These are phyloP conservation scores for Acanthosepion esculentum DNA, from an alignment of 2,888 invertebrate species.

Conservation along the genomic window DNA sequence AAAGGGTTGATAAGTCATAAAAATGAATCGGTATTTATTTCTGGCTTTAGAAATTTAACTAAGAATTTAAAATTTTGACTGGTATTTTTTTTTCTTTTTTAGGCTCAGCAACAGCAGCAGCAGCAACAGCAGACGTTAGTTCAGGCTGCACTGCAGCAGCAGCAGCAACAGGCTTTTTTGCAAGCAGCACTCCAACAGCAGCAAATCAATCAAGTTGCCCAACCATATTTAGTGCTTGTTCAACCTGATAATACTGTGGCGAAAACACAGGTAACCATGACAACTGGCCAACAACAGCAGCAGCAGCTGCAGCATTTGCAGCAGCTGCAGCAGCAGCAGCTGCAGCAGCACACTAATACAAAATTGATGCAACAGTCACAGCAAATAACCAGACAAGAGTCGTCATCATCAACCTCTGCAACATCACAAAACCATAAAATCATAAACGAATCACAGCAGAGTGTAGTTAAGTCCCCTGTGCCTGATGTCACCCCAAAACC, in stretches of 20 bases:
- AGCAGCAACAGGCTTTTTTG: slow-evolving; percentile 58
- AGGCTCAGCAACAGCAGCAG: not conserved
- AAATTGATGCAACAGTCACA: not conserved
- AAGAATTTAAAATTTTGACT: not conserved
- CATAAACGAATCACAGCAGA: slow-evolving; percentile 48
- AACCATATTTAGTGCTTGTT: not conserved
- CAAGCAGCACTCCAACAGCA: slow-evolving; percentile 63
- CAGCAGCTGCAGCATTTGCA: not conserved
- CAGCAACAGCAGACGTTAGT: slow-evolving; percentile 60
- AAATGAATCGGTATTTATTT: no score
- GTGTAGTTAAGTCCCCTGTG: not conserved
- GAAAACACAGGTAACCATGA: not conserved
- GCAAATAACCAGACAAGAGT: not conserved
- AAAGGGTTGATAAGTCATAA: no score
- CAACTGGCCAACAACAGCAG: not conserved
- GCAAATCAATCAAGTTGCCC: slow-evolving; percentile 60
- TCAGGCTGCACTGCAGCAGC: slow-evolving; percentile 59
- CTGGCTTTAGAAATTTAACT: no score
- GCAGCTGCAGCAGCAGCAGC: not conserved
- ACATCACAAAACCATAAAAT: no score
- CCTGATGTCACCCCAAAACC: not conserved
- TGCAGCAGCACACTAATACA: not conserved
- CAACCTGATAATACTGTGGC: not conserved
- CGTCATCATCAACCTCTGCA: no score
- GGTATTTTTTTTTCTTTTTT: not conserved